A percentile compares a stretch with the other conserved stretches of the same genome.
Evolutionary conservation across 2,888 invertebrate genomes (phyloP).

Genomic region (Ophioninae sp.): DNA sequence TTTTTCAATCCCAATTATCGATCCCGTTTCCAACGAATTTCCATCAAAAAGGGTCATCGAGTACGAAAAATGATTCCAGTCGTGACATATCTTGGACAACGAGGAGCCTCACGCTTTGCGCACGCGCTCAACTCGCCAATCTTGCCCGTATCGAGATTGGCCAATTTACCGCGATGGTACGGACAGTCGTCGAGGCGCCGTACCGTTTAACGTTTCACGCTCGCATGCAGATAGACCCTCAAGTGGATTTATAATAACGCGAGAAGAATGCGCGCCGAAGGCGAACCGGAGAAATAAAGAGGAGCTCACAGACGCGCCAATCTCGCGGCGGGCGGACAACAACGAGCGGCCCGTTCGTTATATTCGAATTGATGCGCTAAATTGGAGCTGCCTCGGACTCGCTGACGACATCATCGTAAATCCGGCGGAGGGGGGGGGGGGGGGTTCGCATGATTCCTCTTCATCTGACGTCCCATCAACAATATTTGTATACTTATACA

Average conservation of each 20-base stretch:
- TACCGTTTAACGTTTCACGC: conserved; percentile 76
- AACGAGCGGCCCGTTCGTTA: conserved; percentile 69
- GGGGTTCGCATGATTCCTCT: background rate
- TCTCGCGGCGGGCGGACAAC: conserved; percentile 59
- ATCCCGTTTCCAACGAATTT: no score
- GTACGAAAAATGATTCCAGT: background rate
- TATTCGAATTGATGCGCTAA: conserved; percentile 78
- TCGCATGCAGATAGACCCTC: conserved; percentile 61
- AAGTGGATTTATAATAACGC: conserved; percentile 47
- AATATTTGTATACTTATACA: background rate
- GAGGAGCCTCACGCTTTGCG: background rate
- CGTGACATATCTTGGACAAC: background rate
- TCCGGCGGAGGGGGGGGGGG: no score
- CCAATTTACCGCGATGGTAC: conserved; percentile 74
- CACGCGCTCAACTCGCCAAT: background rate
- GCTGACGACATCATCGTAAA: conserved; percentile 72
- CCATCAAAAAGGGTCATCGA: background rate
- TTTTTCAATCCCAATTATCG: no score
- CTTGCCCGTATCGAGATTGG: conserved; percentile 71
- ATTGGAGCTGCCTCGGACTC: conserved; percentile 69
- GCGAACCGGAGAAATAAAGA: conserved; percentile 44
- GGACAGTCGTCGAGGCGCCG: conserved; percentile 78
- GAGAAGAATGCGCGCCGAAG: conserved; percentile 50
- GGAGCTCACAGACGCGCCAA: conserved; percentile 64
- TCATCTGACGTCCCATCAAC: background rate